phyloP scores from a whole-genome alignment of 1,140 invertebrate genomes.

The Mya arenaria region DNA sequence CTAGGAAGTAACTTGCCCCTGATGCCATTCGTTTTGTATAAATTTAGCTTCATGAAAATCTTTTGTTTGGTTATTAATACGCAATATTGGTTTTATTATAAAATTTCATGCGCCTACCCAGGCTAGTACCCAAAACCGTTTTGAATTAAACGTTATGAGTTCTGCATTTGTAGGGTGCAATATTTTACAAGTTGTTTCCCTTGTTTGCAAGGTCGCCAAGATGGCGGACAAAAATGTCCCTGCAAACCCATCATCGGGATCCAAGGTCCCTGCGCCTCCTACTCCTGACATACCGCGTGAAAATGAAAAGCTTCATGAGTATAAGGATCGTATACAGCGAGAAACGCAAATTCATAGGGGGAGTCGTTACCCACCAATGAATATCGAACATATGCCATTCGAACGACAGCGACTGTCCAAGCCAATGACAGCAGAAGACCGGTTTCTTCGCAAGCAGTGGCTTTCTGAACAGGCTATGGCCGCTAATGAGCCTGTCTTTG shows the following conservation, averaged over 20 bases:
- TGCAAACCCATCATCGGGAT: background rate
- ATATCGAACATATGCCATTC: constrained; percentile 69
- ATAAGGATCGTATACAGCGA: constrained; percentile 36
- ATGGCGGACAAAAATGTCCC: constrained; percentile 51
- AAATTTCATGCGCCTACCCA: too few species aligned
- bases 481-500: constrained; percentile 67
- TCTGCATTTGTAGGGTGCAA: too few species aligned
- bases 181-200: background rate
- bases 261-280: background rate
- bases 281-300: constrained; percentile 4
- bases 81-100: too few species aligned
- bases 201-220: constrained; percentile 53
- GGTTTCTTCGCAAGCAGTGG: constrained; percentile 73
- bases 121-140: too few species aligned
- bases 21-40: too few species aligned
- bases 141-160: too few species aligned
- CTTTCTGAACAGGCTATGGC: constrained; percentile 72
- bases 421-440: constrained; percentile 74
- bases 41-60: too few species aligned
- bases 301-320: constrained; percentile 54
- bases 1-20: too few species aligned
- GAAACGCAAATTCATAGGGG: constrained; percentile 54
- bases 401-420: constrained; percentile 67
- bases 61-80: too few species aligned
- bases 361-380: constrained; percentile 69